Conservation (phyloP, 2,797 vertebrate species). For the Megaceryle alcyon region DNA sequence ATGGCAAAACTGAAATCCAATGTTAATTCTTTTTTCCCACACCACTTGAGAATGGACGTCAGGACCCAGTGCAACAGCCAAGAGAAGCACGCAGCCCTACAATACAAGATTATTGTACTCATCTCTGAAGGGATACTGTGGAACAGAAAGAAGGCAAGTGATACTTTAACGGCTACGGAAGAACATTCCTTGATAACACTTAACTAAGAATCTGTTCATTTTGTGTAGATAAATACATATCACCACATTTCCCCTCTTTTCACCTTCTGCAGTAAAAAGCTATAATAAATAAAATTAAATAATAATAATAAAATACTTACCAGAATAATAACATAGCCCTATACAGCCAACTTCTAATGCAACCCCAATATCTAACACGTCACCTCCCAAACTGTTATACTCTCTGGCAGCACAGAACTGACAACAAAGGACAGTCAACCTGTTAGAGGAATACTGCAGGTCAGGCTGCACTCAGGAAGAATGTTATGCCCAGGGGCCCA, state of each 20-base stretch:
- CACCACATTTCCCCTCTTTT: neutral
- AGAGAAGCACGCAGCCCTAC: neutral
- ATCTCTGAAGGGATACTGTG: neutral
- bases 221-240: neutral
- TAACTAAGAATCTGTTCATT: neutral
- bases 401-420: neutral
- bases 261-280: neutral
- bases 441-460: neutral
- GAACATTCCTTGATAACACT: neutral
- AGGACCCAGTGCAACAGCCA: neutral
- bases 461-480: neutral
- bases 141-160: neutral
- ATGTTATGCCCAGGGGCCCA: neutral
- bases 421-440: neutral
- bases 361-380: neutral
- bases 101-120: neutral
- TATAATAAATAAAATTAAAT: neutral
- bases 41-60: slow-evolving; percentile 14
- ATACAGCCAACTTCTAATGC: neutral
- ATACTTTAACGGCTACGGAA: neutral
- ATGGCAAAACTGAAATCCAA: slow-evolving; percentile 15
- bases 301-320: neutral
- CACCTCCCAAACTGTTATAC: neutral
- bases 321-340: neutral
- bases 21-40: neutral